Evolutionary conservation across 2,888 invertebrate species (phyloP), one percentile per base, ranked within the genome.

Genomic region (Campoplex capitator): DNA sequence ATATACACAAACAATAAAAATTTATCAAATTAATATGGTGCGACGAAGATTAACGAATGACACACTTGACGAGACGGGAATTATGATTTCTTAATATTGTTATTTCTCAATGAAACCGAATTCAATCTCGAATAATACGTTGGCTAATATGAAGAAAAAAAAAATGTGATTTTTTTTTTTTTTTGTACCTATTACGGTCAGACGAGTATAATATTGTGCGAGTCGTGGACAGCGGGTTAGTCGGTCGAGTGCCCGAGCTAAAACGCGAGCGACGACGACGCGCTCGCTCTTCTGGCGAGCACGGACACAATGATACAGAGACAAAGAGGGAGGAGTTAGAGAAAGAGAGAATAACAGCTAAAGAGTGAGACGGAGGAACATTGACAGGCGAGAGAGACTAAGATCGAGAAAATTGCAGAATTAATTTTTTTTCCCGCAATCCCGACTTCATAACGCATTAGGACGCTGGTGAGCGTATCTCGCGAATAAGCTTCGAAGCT

Each of bases 241-340:
- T 82, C 82, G 82, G 82, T 82, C 82, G 82, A 82, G 75, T 68
- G 82, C 75, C 75, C 75, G 68, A 75, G 82, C 82, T 82, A 82
- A 82, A 82, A 68, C 82, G 75, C 82, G 82, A 65, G 45, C 80
- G 62, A 81, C 74, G 65, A 62, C 62, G 54, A 48, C 62, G 62
- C 80, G 62, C 70, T n/a, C 70, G 71, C 51, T 81, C 80, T 62
- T 73, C 75, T 75, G 74, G 74, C 82, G 74, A 56, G 48, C 42
- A 45, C 74, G 58, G 42, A 23, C 38, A 56, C 65, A 18, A 54
- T 28, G 68, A 82, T 54, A 56, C 54, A 35, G 67, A 38, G 68
- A 74, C 56, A 42, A 18, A 56, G 70, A 48, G 79, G 45, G 79
- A 35, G 68, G 68, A 70, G 42, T 32, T 23, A 42, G 75, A 56